Evolutionary conservation across 2,888 invertebrate genomes (phyloP).

Genomic region (Acutogordius australiensis): DNA sequence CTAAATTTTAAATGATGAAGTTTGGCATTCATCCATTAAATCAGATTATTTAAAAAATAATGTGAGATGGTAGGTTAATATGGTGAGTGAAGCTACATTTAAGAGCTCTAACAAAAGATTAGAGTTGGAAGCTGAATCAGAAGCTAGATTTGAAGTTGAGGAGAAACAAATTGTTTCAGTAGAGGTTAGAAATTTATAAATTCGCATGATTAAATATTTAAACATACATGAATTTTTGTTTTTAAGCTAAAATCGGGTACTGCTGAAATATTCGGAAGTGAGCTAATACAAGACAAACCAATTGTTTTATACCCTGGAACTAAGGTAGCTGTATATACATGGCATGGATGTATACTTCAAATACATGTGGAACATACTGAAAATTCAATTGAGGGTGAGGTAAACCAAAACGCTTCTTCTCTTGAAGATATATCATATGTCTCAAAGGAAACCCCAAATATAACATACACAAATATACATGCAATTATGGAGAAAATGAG

Average conservation of each 20-base stretch:
- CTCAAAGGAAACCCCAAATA: neutral
- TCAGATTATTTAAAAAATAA: too few relatives aligned
- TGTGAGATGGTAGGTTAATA: too few relatives aligned
- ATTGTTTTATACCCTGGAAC: constrained; percentile 62
- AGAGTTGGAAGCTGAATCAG: neutral
- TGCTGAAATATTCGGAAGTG: constrained; percentile 91
- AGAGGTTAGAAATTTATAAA: neutral
- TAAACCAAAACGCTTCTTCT: too few relatives aligned
- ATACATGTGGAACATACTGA: neutral
- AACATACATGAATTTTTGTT: too few relatives aligned
- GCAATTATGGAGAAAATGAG: constrained; percentile 3
- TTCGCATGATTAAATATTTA: too few relatives aligned
- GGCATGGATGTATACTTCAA: constrained; percentile 50
- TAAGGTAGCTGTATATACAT: constrained; percentile 78
- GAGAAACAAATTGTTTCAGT: neutral
- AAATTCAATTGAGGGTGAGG: too few relatives aligned
- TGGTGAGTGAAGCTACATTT: too few relatives aligned
- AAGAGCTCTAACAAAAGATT: too few relatives aligned
- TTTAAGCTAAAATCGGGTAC: constrained; percentile 7
- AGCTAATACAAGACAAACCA: constrained; percentile 60
- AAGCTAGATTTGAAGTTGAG: neutral
- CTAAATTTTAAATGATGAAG: too few relatives aligned
- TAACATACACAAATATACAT: neutral
- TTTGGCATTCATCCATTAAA: too few relatives aligned
- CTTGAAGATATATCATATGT: neutral